Percentiles rank a stretch among this genome's conserved stretches.
Conservation (phyloP, 1,140 invertebrate genomes). For the Ditylenchus dipsaci region DNA sequence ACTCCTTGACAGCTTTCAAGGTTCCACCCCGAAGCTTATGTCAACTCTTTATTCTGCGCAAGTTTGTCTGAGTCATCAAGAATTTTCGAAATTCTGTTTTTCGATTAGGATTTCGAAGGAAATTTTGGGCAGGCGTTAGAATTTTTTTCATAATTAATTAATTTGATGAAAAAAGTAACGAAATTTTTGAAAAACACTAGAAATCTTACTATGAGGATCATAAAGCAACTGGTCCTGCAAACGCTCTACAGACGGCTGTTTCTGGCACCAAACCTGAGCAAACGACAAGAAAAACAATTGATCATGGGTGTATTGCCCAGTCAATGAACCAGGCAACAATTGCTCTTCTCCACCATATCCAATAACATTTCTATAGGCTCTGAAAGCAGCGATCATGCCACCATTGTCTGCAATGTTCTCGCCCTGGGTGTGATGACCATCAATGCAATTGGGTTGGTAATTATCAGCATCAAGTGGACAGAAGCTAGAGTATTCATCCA, state of each 20-base stretch:
- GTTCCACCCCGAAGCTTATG: too few relatives aligned
- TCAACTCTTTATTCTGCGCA: too few relatives aligned
- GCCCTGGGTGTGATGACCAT: slow-evolving; percentile 81
- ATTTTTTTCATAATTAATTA: too few relatives aligned
- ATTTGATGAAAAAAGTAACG: too few relatives aligned
- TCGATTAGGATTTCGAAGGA: too few relatives aligned
- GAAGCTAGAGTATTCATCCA: slow-evolving; percentile 38
- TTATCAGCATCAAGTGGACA: slow-evolving; percentile 27
- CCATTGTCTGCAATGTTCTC: slow-evolving; percentile 94
- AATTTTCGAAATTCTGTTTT: too few relatives aligned
- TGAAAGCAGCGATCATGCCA: slow-evolving; percentile 58
- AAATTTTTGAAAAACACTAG: too few relatives aligned
- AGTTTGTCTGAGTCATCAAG: too few relatives aligned
- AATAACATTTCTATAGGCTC: slow-evolving; percentile 36
- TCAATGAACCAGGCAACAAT: neutral
- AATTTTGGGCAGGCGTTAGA: too few relatives aligned
- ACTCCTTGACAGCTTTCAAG: too few relatives aligned
- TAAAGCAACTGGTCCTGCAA: neutral
- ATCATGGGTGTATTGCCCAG: slow-evolving; percentile 16
- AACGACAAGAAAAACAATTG: slow-evolving; percentile 17
- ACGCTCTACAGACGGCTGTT: neutral
- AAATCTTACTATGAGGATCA: neutral
- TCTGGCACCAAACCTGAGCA: slow-evolving; percentile 18
- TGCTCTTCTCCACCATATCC: neutral
- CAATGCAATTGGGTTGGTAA: slow-evolving; percentile 51